phyloP scores from a whole-genome alignment of 2,113 vertebrate species.

The Hoplias malabaricus region DNA sequence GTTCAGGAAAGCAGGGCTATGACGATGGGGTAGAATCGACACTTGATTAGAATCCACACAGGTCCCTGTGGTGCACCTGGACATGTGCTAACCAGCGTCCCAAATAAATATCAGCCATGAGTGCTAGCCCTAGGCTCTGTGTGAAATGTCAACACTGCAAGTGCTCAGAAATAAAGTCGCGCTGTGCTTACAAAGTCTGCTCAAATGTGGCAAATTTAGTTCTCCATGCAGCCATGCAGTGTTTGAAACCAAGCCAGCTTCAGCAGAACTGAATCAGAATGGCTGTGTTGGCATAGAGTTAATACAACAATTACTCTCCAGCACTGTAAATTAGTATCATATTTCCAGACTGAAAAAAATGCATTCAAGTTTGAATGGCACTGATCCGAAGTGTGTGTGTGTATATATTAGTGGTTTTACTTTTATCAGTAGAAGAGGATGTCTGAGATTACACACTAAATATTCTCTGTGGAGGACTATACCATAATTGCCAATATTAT shows the following conservation, averaged over 20 bases:
- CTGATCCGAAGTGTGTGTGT: too few species aligned
- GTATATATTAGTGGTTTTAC: too few species aligned
- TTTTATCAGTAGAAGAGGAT: too few species aligned
- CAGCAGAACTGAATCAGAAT: slow-evolving; percentile 13
- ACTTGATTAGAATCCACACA: not conserved
- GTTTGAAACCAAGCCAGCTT: not conserved
- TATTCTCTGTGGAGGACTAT: too few species aligned
- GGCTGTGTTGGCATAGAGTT: not conserved
- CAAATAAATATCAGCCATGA: slow-evolving; percentile 25
- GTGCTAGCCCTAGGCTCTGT: not conserved
- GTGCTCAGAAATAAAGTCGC: not conserved
- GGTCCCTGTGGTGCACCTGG: not conserved
- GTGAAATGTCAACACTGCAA: slow-evolving; percentile 15
- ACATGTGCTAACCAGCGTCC: slow-evolving; percentile 10
- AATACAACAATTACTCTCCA: not conserved
- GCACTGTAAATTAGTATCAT: slow-evolving; percentile 15
- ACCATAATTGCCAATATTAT: too few species aligned
- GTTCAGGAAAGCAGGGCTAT: not conserved
- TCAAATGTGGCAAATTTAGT: not conserved
- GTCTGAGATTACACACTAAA: too few species aligned
- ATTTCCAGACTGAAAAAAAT: too few species aligned
- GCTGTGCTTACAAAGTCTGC: slow-evolving; percentile 12
- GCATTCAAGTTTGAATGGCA: too few species aligned
- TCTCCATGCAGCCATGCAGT: not conserved
- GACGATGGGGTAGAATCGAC: not conserved